Evolutionary conservation across 35 echinoderm and acorn worm genomes (phyloP).

Genomic region (Amphiura filiformis): DNA sequence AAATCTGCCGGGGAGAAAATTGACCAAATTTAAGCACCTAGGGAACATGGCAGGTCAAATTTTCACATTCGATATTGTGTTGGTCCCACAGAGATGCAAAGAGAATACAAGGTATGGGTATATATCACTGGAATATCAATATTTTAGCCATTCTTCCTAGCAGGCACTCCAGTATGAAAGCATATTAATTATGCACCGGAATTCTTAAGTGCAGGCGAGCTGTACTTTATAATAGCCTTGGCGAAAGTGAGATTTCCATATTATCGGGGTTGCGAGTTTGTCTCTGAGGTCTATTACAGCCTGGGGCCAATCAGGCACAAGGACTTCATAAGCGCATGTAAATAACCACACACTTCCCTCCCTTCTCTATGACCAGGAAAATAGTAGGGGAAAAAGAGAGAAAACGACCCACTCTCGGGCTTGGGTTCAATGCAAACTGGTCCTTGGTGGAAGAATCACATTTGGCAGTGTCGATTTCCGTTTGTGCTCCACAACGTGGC

Average conservation of each 20-base stretch:
- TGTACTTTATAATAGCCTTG: conserved; percentile 6
- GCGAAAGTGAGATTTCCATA: conserved; percentile 3
- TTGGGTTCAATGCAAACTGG: no score
- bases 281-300: background rate
- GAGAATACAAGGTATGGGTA: no score
- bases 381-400: no score
- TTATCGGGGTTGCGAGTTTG: background rate
- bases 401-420: no score
- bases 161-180: background rate
- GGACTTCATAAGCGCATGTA: background rate
- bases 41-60: no score
- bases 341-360: background rate
- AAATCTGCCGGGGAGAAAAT: no score
- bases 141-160: background rate
- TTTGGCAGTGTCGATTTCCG: background rate
- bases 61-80: no score
- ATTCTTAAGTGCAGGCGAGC: background rate
- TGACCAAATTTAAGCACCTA: no score
- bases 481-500: background rate
- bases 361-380: no score
- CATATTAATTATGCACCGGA: background rate
- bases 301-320: background rate
- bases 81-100: no score
- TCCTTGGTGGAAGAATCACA: no score
- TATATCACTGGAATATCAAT: no score